A percentile compares a stretch with the other conserved stretches of the same genome.
Conservation (phyloP, 2,113 vertebrate genomes). For the Heloderma charlesbogerti region DNA sequence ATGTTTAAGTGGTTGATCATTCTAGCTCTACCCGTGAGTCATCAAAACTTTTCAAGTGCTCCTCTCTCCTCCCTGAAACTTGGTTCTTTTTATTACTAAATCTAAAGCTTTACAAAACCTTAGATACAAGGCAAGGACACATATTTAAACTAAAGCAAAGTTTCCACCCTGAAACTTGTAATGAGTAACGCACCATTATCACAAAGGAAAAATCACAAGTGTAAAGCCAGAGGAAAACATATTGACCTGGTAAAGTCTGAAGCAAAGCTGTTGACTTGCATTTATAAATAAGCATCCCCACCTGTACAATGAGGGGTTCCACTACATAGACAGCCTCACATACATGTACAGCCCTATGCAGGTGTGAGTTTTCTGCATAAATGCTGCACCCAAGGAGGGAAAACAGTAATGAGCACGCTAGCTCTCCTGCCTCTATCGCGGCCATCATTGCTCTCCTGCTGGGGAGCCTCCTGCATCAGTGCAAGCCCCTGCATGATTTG, state of each 20-base stretch:
- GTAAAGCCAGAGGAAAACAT: constrained; percentile 50
- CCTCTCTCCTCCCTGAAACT: neutral
- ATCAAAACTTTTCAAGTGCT: neutral
- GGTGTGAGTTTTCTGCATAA: no score
- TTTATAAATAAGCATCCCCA: constrained; percentile 18
- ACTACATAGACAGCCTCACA: neutral
- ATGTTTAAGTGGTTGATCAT: neutral
- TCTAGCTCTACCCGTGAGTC: neutral
- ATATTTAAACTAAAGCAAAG: neutral
- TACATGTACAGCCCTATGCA: neutral
- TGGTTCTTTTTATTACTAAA: neutral
- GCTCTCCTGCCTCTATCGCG: neutral
- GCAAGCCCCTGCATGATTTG: no score
- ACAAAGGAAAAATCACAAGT: constrained; percentile 11
- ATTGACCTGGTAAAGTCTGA: constrained; percentile 26
- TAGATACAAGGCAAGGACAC: neutral
- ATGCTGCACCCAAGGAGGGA: neutral
- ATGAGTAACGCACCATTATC: constrained; percentile 36
- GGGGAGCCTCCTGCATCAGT: no score
- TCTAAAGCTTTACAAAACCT: neutral
- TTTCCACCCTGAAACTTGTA: neutral
- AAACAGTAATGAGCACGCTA: neutral
- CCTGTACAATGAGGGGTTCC: constrained; percentile 18
- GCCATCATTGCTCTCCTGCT: neutral
- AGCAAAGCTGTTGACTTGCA: constrained; percentile 50